phyloP scores from a whole-genome alignment of 1,140 invertebrate species.

The Dreissena polymorpha region DNA sequence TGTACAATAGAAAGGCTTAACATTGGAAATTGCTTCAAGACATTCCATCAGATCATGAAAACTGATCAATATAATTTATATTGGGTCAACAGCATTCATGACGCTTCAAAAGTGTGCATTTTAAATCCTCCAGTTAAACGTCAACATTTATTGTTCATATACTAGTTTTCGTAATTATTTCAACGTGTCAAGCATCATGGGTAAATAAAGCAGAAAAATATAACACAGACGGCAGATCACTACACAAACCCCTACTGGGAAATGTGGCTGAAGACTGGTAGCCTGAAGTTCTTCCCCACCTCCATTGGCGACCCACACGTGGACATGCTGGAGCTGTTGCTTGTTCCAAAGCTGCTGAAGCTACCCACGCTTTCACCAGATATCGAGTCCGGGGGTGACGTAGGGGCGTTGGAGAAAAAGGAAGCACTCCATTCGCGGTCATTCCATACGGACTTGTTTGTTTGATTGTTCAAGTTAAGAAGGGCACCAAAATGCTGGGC shows the following conservation, averaged over 20 bases:
- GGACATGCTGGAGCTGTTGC: constrained; percentile 40
- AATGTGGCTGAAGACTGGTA: constrained; percentile 73
- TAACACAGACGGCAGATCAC: background rate
- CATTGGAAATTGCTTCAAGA: too few species aligned
- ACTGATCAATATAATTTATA: too few species aligned
- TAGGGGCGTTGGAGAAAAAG: constrained; percentile 57
- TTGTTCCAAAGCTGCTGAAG: constrained; percentile 60
- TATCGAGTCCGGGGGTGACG: constrained; percentile 67
- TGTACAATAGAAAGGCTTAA: too few species aligned
- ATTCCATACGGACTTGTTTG: constrained; percentile 53
- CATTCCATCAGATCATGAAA: too few species aligned
- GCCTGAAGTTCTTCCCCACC: constrained; percentile 65
- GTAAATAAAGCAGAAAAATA: too few species aligned
- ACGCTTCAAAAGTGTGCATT: too few species aligned
- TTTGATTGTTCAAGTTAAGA: constrained; percentile 65
- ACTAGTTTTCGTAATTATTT: too few species aligned
- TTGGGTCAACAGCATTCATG: too few species aligned
- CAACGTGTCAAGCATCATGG: too few species aligned
- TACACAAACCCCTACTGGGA: constrained; percentile 44
- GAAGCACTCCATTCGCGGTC: constrained; percentile 53
- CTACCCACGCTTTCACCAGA: constrained; percentile 68
- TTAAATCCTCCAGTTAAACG: too few species aligned
- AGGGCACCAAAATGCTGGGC: constrained; percentile 63
- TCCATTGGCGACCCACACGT: constrained; percentile 68
- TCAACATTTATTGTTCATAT: background rate